Percentiles rank a stretch among this genome's conserved stretches.
phyloP scores from a whole-genome alignment of 2,888 invertebrate species.

The Tetragonisca angustula region DNA sequence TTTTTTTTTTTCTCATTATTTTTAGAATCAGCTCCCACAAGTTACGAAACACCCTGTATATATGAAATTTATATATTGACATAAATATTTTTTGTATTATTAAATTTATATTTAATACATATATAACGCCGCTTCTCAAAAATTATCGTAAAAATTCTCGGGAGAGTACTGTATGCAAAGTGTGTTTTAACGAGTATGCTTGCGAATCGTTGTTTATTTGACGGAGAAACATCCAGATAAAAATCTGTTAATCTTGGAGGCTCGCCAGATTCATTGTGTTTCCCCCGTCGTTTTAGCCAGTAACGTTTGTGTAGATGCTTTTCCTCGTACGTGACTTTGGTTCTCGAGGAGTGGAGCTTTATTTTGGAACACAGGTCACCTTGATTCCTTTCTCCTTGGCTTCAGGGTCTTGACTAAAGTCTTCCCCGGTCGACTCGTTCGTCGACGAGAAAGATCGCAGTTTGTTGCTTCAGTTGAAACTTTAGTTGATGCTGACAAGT shows the following conservation, averaged over 20 bases:
- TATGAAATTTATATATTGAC: background rate
- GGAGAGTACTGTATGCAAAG: no score
- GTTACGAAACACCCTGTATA: no score
- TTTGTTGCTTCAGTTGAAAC: background rate
- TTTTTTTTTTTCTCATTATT: no score
- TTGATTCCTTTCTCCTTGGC: background rate
- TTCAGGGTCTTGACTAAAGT: background rate
- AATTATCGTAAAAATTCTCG: no score
- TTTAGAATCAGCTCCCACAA: no score
- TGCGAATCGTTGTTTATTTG: no score
- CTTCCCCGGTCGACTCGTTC: background rate
- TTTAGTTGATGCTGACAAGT: background rate
- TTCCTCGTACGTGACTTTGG: background rate
- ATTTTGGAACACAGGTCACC: background rate
- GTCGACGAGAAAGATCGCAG: background rate
- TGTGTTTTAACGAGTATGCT: no score
- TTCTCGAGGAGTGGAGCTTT: background rate
- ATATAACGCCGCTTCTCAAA: no score
- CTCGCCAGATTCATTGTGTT: conserved; percentile 3
- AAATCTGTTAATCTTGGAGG: conserved; percentile 10
- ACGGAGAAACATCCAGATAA: no score
- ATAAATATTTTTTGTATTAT: no score
- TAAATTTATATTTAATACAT: no score
- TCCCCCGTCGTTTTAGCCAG: conserved; percentile 13
- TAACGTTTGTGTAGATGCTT: background rate